Base-by-base conservation (phyloP, 2,113 vertebrate genomes). In the Apodemus sylvaticus region DNA sequence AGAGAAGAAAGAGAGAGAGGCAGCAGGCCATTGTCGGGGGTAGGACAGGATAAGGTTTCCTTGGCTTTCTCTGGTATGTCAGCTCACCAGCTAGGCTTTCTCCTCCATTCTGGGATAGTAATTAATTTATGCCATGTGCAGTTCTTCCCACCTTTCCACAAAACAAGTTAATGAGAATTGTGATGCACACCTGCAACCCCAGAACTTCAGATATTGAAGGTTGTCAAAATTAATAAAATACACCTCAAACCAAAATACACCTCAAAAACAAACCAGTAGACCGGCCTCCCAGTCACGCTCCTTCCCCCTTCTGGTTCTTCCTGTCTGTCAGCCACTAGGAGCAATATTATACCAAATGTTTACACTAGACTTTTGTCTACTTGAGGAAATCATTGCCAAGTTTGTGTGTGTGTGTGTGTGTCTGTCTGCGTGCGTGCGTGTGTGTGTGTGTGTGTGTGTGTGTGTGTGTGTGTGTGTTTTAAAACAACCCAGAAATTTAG, bases 1-100 rank as follows among this genome's bases (percentile, higher is more conserved):
- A 77, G 76, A 39, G 45, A 92, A 71, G 39, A 34, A 9, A 58
- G 55, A 10, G 20, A 90, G 74, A 58, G 42, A n/a, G 88, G 81
- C 76, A 71, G 42, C 53, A n/a, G 82, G 64, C 83, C 79, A 92
- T 48, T 10, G 24, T 3, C 88, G 64, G 58, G 94, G 93, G 70
- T 91, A 90, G 76, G 19, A 71, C 85, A 95, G 94, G 94, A 90
- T 92, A 91, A 64, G 78, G 76, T 53, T 85, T 90, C 89, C 79
- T 42, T 48, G n/a, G n/a, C n/a, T n/a, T n/a, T n/a, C n/a, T n/a
- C n/a, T n/a, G n/a, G n/a, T 83, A 78, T 16, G 26, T 10, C n/a
- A 93, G 68, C 24, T 31, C 8, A 77, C 78, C 68, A 78, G 53
- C 48, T 58, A 62, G 76, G 60, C 31, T 24, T 82, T 77, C 36